A percentile compares a stretch with the other conserved stretches of the same genome.
phyloP scores from a whole-genome alignment of 2,888 invertebrate genomes.

The Apodemia mormo region DNA sequence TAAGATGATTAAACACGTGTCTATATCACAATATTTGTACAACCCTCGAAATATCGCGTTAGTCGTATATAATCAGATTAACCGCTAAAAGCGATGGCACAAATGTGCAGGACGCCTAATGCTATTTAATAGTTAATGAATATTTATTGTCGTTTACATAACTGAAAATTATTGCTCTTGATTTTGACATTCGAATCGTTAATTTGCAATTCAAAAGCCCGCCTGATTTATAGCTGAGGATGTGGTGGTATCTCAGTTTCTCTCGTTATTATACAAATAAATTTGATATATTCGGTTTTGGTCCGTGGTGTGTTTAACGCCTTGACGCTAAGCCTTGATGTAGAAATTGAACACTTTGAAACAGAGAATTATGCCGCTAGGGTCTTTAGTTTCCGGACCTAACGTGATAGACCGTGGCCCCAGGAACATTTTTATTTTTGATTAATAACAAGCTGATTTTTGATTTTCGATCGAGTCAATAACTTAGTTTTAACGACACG shows the following conservation, averaged over 20 bases:
- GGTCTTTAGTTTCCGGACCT: too few species aligned
- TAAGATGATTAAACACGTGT: not conserved
- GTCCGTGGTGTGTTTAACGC: not conserved
- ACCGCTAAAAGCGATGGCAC: conserved; percentile 7
- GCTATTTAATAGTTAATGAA: conserved; percentile 34
- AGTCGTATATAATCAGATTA: conserved; percentile 7
- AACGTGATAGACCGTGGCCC: too few species aligned
- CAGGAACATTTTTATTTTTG: too few species aligned
- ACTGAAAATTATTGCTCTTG: conserved; percentile 41
- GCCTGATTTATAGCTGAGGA: conserved; percentile 34
- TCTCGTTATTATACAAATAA: conserved; percentile 6
- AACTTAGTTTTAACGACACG: too few species aligned
- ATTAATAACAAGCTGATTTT: too few species aligned
- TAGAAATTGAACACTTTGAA: not conserved
- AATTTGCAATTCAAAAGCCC: conserved; percentile 40
- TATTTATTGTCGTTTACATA: conserved; percentile 40
- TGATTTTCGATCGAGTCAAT: too few species aligned
- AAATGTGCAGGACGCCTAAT: conserved; percentile 11
- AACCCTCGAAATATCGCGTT: not conserved
- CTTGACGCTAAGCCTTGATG: not conserved
- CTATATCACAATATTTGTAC: not conserved
- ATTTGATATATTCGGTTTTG: not conserved
- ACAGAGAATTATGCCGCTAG: not conserved
- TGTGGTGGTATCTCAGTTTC: conserved; percentile 17
- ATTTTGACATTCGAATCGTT: conserved; percentile 41